Conservation (phyloP, 2,797 vertebrate genomes). For the Pelodytes ibericus region DNA sequence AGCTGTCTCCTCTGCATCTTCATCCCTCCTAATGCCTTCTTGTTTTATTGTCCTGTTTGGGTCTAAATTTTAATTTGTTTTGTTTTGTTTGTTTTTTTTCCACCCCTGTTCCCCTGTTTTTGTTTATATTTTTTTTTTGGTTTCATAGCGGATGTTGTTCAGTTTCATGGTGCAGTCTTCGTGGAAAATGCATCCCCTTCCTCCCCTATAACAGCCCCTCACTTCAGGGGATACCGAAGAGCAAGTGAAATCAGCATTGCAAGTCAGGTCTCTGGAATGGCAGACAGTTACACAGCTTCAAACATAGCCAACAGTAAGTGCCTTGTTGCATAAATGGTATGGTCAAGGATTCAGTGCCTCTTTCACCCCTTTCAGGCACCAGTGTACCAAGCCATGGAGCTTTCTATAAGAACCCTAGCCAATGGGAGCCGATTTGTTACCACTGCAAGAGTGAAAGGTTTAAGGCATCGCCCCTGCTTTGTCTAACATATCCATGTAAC, state of each 20-base stretch:
- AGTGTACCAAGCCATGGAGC: too few species aligned
- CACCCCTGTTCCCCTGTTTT: constrained; percentile 70
- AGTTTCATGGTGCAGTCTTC: constrained; percentile 94
- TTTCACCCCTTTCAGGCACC: too few species aligned
- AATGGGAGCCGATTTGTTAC: background rate
- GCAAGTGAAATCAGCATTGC: constrained; percentile 97
- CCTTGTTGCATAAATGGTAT: constrained; percentile 54
- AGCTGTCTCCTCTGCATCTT: constrained; percentile 54
- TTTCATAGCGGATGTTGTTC: constrained; percentile 93
- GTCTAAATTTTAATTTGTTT: constrained; percentile 69
- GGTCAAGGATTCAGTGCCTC: constrained; percentile 12
- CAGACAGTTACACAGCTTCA: constrained; percentile 94
- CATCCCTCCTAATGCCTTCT: constrained; percentile 56
- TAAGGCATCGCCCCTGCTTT: constrained; percentile 12
- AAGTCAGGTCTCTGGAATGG: constrained; percentile 98
- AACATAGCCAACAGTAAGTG: constrained; percentile 98
- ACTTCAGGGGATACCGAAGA: constrained; percentile 88
- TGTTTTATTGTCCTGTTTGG: constrained; percentile 62
- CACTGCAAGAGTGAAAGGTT: background rate
- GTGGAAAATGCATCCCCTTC: constrained; percentile 89
- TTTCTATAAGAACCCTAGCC: too few species aligned
- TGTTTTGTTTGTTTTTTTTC: constrained; percentile 64
- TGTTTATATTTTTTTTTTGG: constrained; percentile 72
- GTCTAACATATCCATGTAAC: too few species aligned
- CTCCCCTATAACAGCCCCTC: constrained; percentile 83